Base-by-base conservation (phyloP, 2,113 vertebrate species). In the Rhombomys opimus region DNA sequence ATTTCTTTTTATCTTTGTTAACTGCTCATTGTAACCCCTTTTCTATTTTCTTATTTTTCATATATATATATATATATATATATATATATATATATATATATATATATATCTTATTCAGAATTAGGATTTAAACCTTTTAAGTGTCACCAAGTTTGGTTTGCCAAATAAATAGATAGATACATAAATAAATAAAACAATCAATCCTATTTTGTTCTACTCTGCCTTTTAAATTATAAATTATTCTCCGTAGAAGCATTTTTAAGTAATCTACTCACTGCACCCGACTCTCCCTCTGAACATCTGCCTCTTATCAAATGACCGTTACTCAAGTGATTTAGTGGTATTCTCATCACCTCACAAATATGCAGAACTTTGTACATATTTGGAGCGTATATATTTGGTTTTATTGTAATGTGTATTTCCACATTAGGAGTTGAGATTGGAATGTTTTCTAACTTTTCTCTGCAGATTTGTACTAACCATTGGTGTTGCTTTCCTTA, bases 101-200 rank as follows among this genome's bases (percentile, higher is more conserved):
- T 59, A 52, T 50, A 61, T 52, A 65, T 82, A 70, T 25, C n/a
- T 91, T n/a, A 57, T 23, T 72, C 0, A 12, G 14, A 90, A 92
- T 92, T 89, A 89, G 25, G 25, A 91, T 59, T 46, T 59, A 92
- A 96, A 68, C 12, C 41, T 95, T 89, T 27, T 93, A 92, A 65
- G 67, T 67, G 7, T 50, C 54, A 86, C 25, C 11, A 46, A 68
- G 22, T 67, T 82, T 75, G 59, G 59, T 84, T 65, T 46, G 59
- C 6, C 6, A 14, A 25, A 82, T 68, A 32, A 27, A 68, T 32
- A 57, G 35, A 57, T 20, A 5, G 54, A 77, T 13, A 75, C 32
- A 59, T 3, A 15, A n/a, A 77, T 14, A 32, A 5, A 61, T 89
- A 90, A 91, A 32, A 54, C 27, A 12, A 23, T 10, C 70, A 30